Evolutionary conservation across 2,113 vertebrate genomes (phyloP).

Genomic region (Oostethus manadensis): DNA sequence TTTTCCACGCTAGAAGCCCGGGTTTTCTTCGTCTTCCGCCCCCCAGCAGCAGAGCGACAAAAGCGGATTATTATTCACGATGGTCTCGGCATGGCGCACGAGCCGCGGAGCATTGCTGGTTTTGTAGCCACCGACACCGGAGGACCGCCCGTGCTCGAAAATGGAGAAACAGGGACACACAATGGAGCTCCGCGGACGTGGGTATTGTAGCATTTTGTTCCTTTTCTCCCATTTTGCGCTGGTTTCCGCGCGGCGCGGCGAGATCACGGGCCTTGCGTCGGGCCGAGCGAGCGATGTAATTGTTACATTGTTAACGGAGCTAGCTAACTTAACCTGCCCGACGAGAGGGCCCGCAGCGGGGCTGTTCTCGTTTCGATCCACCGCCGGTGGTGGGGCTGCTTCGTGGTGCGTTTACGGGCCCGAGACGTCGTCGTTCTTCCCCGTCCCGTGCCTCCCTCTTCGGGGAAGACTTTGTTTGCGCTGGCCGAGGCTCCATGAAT

Average conservation of each 20-base stretch:
- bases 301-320: constrained; percentile 68
- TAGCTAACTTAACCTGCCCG: constrained; percentile 55
- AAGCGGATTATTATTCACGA: constrained; percentile 68
- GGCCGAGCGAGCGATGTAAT: constrained; percentile 60
- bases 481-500: constrained; percentile 73
- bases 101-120: constrained; percentile 66
- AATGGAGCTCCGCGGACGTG: constrained; percentile 56
- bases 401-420: constrained; percentile 37
- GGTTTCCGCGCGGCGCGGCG: constrained; percentile 43
- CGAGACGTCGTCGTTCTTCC: constrained; percentile 60
- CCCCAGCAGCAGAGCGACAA: constrained; percentile 31
- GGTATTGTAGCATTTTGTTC: constrained; percentile 58
- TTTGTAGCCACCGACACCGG: constrained; percentile 62
- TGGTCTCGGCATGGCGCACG: constrained; percentile 59
- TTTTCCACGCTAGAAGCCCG: constrained; percentile 38
- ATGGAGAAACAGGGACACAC: constrained; percentile 57
- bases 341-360: constrained; percentile 23
- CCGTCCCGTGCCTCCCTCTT: constrained; percentile 69
- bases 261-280: constrained; percentile 49
- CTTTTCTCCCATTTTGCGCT: constrained; percentile 32
- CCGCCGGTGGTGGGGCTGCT: neutral
- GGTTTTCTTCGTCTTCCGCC: constrained; percentile 6
- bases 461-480: constrained; percentile 75
- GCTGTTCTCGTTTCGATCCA: neutral
- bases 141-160: constrained; percentile 70